These are phyloP conservation scores for Falco punctatus DNA, from an alignment of 2,113 vertebrate genomes.

Conservation along the genomic window DNA sequence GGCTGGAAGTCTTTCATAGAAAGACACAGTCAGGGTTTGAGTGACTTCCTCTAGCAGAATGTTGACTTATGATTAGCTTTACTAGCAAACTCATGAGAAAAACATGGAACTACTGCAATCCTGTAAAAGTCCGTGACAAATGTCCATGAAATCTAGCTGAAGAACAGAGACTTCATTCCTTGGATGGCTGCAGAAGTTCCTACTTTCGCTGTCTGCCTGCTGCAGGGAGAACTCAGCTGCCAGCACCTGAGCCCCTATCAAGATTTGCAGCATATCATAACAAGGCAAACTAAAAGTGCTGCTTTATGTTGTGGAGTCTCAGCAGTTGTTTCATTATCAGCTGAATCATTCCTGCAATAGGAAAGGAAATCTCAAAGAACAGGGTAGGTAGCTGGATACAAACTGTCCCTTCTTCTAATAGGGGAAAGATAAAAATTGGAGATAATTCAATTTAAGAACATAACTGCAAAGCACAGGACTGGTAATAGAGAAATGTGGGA, in stretches of 20 bases:
- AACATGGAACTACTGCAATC: neutral
- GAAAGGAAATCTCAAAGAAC: neutral
- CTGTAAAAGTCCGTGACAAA: neutral
- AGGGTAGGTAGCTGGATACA: neutral
- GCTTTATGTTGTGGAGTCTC: neutral
- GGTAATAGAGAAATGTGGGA: neutral
- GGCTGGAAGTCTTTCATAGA: neutral
- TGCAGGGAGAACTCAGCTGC: neutral
- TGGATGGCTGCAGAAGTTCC: neutral
- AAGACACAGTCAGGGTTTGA: neutral
- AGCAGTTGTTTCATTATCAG: neutral
- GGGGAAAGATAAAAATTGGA: neutral
- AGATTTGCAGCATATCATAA: neutral
- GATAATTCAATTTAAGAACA: neutral
- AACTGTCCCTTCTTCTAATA: neutral
- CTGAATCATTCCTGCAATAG: neutral
- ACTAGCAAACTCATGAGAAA: neutral
- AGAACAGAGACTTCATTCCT: neutral
- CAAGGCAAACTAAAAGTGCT: neutral
- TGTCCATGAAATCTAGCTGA: neutral
- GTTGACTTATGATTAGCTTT: neutral
- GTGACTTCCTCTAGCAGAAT: neutral
- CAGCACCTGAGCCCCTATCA: neutral
- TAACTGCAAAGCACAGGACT: neutral
- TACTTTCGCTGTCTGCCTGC: neutral